These are phyloP conservation scores for Andrena minutula DNA, from an alignment of 2,888 invertebrate species.

Conservation along the genomic window DNA sequence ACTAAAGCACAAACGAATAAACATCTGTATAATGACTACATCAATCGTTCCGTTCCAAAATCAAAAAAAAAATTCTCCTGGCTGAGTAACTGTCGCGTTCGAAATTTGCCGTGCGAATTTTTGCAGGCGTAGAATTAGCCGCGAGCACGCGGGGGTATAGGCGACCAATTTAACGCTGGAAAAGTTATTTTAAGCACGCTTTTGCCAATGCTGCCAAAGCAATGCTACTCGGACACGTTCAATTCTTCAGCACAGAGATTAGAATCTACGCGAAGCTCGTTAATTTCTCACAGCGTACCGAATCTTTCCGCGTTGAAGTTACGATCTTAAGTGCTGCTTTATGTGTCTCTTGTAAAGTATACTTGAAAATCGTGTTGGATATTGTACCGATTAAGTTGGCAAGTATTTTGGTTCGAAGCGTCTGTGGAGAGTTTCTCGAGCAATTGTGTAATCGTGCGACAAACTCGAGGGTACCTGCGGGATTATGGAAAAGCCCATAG, in stretches of 20 bases:
- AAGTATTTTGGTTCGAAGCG: constrained; percentile 17
- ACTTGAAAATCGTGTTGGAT: constrained; percentile 8
- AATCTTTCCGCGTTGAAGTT: background rate
- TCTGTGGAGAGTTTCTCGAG: background rate
- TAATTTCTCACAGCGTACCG: background rate
- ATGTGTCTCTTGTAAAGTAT: background rate
- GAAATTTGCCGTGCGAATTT: constrained; percentile 18
- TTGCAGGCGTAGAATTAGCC: constrained; percentile 5
- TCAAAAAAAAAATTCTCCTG: background rate
- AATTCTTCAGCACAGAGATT: background rate
- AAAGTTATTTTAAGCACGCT: constrained; percentile 53
- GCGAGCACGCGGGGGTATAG: constrained; percentile 39
- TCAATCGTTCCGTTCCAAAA: background rate
- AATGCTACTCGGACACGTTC: constrained; percentile 16
- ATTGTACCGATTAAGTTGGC: constrained; percentile 38
- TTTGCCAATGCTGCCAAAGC: constrained; percentile 58
- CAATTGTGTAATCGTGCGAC: constrained; percentile 22
- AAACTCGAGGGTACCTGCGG: background rate
- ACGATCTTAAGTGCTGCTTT: background rate
- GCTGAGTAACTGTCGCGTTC: background rate
- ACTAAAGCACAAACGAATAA: constrained; percentile 81
- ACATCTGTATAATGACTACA: constrained; percentile 72
- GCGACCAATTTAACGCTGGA: constrained; percentile 41
- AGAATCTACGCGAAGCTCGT: background rate
- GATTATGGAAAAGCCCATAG: constrained; percentile 93